Base-by-base conservation (phyloP, 2,797 vertebrate species). In the Alfaro cultratus region DNA sequence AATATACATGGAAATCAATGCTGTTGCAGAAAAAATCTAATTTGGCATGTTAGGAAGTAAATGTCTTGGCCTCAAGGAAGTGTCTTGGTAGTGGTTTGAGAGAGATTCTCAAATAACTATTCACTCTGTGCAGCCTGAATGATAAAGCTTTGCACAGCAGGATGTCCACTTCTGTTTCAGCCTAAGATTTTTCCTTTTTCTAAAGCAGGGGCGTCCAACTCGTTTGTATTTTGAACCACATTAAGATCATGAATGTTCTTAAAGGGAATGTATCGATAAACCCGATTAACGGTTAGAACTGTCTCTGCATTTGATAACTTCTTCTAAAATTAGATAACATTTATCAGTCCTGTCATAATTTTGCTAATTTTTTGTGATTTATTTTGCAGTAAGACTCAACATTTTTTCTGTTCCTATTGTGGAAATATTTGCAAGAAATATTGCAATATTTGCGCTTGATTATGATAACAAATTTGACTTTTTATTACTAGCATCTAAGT, bases 1-100 rank as follows among this genome's bases (percentile, higher is more conserved):
- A 85, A 71, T 21, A 91, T 75, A 79, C 8, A 70, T 75, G 78
- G 67, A 85, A 90, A 93, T 93, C 90, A 89, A 89, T 92, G 85
- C 64, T 53, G 85, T 90, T 86, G 82, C 76, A 74, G 67, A 53
- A 83, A 87, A 77, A 49, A 75, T 76, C 75, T 73, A 12, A 29
- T 80, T 89, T 60, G 16, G 83, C 83, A 87, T 91, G 84, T 83
- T 76, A 85, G 80, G 87, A 87, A 90, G 90, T 89, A 86, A 72
- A 77, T 87, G 83, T 73, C 60, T 76, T 60, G 83, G 85, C 91
- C 88, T 85, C 18, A 0, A 89, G 89, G 78, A 53, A 55, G 68
- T 83, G 68, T 78, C 77, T 70, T 10, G 55, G 21, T 46, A 77
- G 77, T 80, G 31, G 67, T 80, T 85, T 87, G 64, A 75, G 77